Evolutionary conservation across 1,140 invertebrate genomes (phyloP), one percentile per base, ranked within the genome.

Genomic region (Drosophila fuyamai): DNA sequence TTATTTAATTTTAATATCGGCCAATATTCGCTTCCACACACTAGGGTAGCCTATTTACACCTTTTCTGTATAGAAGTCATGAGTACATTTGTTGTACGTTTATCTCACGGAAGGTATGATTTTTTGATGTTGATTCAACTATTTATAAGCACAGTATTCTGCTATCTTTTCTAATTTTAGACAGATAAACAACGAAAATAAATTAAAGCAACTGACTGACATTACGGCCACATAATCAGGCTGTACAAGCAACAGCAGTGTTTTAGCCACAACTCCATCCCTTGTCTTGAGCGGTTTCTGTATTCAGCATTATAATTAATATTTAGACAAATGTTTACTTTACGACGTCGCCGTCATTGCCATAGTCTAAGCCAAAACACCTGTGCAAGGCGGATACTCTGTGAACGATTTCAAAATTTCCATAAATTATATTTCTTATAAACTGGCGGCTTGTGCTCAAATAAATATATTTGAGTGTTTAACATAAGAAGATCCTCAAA

Each of bases 151-250:
- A 60, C 44, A 67, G 57, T 86, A 70, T 66, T 74, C 62, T 63
- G 62, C 77, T 89, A 90, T 89, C 85, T 90, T 67, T 59, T 76
- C 84, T 89, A 89, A 90, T 71, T 89, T 84, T 89, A 90, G 84
- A 68, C 48, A 65, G 62, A 60, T 75, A 89, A 88, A 79, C 58
- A 68, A 67, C 48, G 50, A 50, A 67, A 53, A 40, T 53, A 82
- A 88, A 67, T 66, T 73, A 63, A 66, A 73, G 56, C 66, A 62
- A 83, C 55, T 80, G 66, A 76, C 76, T 82, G 65, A 75, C 81
- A 82, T 79, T 83, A 68, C 84, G 74, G 55, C 76, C 48, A 43
- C 76, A 50, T 74, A 80, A 89, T 81, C 76, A 89, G 70, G 79
- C 84, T 84, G 84, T 66, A 59, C 65, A 88, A 88, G 89, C 72